Evolutionary conservation across 2,888 invertebrate genomes (phyloP).

Genomic region (Drosophila bunnanda): DNA sequence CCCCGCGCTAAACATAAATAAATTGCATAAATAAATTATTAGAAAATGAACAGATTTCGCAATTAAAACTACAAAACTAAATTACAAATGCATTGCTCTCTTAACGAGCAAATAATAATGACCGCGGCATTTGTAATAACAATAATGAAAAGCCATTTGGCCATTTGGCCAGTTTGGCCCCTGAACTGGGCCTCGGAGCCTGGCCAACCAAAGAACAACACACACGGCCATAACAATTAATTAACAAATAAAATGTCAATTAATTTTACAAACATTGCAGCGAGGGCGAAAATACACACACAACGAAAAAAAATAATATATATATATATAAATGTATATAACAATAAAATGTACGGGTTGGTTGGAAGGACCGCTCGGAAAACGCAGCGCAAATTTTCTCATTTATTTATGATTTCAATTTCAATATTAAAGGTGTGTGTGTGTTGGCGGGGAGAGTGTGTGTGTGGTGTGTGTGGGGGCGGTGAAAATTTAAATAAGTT

Average conservation of each 20-base stretch:
- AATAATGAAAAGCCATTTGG: constrained; percentile 77
- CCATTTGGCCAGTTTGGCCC: constrained; percentile 56
- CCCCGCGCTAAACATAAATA: constrained; percentile 29
- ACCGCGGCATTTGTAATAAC: constrained; percentile 76
- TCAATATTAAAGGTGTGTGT: constrained; percentile 77
- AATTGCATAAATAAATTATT: constrained; percentile 69
- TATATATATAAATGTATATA: constrained; percentile 54
- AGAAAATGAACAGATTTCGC: constrained; percentile 74
- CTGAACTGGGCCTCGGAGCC: constrained; percentile 24
- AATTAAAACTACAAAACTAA: constrained; percentile 80
- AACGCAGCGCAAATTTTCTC: constrained; percentile 66
- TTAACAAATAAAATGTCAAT: constrained; percentile 84
- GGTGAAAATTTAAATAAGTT: constrained; percentile 51
- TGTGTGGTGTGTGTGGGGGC: constrained; percentile 25
- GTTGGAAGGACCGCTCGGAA: constrained; percentile 3
- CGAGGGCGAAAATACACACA: constrained; percentile 51
- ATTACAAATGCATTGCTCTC: constrained; percentile 76
- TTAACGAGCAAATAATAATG: constrained; percentile 78
- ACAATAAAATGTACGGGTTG: constrained; percentile 76
- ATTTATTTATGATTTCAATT: constrained; percentile 81
- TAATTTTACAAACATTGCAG: constrained; percentile 81
- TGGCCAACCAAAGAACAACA: constrained; percentile 54
- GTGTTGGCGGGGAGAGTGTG: constrained; percentile 3
- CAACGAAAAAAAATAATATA: constrained; percentile 46
- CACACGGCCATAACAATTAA: constrained; percentile 79